A percentile compares a stretch with the other conserved stretches of the same genome.
These are phyloP conservation scores for Fregata magnificens DNA, from an alignment of 2,113 vertebrate species.

Conservation along the genomic window DNA sequence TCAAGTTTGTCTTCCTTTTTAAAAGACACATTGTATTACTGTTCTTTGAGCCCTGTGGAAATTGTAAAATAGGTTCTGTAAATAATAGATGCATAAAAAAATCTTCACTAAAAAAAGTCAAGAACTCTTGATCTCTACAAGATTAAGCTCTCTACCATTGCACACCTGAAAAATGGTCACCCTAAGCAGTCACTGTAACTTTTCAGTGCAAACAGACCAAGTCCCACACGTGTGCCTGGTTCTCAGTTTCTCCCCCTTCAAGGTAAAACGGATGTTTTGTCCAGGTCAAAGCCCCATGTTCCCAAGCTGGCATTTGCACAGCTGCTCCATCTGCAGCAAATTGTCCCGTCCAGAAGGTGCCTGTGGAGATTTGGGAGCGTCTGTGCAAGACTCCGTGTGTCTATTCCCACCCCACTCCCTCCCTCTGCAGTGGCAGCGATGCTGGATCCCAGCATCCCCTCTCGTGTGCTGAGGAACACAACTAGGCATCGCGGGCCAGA, in stretches of 20 bases:
- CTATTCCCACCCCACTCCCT: background rate
- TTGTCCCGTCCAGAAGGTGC: background rate
- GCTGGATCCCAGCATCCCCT: background rate
- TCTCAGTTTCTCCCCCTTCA: background rate
- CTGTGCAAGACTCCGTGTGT: fast-evolving
- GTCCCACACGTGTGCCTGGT: background rate
- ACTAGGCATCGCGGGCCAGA: background rate
- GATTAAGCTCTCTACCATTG: background rate
- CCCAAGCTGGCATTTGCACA: background rate
- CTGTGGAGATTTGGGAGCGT: background rate
- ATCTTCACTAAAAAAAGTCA: background rate
- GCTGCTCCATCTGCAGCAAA: background rate
- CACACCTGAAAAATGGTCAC: background rate
- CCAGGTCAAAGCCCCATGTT: fast-evolving
- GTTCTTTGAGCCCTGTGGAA: background rate
- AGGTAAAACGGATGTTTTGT: background rate
- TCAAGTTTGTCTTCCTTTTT: background rate
- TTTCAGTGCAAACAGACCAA: background rate
- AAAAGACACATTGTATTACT: background rate
- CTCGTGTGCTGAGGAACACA: background rate
- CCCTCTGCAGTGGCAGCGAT: background rate
- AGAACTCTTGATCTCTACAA: background rate
- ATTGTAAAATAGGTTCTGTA: background rate
- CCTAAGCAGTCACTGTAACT: fast-evolving
- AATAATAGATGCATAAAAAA: background rate